Evolutionary conservation across 1,140 invertebrate species (phyloP), one percentile per base, ranked within the genome.

Genomic region (Brachionus plicatilis): DNA sequence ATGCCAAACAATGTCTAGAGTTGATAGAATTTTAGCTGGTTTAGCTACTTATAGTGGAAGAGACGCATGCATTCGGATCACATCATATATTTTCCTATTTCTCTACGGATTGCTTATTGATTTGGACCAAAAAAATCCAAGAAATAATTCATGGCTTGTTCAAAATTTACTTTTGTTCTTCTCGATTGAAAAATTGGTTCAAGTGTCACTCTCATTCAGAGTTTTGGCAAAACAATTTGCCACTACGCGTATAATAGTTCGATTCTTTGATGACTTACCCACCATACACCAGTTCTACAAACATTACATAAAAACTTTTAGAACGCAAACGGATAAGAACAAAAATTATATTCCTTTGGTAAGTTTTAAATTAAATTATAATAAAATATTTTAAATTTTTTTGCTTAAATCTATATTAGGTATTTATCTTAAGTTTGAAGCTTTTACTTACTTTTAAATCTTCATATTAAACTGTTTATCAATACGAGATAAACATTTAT

Each of bases 241-340:
- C 29, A 60, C 53, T 14, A 68, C 79, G 4, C 20, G 79, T 0
- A 14, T 82, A 65, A 65, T 82, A 14, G 60, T 68, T 33, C 29
- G 79, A 65, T 82, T 82, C 11, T 65, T 68, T 47, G 79, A 82
- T 50, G 79, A 82, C 14, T 1, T 82, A 12, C 79, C 79, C 12
- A 50, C 79, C 12, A 41, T 82, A 1, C 17, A 82, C 14, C 33
- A 68, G 9, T 45, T 82, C 50, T 65, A 65, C 60, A 41, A 37
- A 6, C 20, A 82, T 45, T 72, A 72, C 20, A 1, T 72, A 2
- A 72, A 72, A 41, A 33, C 68, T 43, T 72, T 60, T 60, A 43
- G 65, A 82, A 45, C 79, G 8, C 37, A 65, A n/a, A 60, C 29
- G 17, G 53, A 82, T 24, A 65, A 82, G 4, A 68, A 20, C 6